phyloP scores from a whole-genome alignment of 2,113 vertebrate genomes.

The Aptenodytes forsteri region DNA sequence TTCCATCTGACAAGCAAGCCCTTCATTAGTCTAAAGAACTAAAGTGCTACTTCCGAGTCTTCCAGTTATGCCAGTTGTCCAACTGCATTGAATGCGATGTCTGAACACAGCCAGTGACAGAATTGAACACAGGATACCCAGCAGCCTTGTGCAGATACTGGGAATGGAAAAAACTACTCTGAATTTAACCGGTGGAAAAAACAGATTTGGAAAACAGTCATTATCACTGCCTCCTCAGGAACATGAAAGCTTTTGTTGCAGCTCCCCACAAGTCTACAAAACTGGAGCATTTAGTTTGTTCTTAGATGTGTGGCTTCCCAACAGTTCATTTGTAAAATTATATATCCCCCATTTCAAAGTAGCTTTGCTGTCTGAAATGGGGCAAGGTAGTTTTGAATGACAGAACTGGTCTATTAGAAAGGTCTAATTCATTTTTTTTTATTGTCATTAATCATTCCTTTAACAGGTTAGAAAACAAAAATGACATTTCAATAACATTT shows the following conservation, averaged over 20 bases:
- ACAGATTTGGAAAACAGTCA: background rate
- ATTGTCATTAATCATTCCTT: slow-evolving; percentile 73
- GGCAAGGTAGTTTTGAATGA: slow-evolving; percentile 44
- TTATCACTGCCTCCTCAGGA: background rate
- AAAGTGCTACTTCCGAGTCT: background rate
- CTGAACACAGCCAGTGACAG: background rate
- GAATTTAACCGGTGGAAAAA: background rate
- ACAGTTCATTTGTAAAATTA: background rate
- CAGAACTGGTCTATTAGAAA: slow-evolving; percentile 76
- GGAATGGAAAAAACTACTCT: background rate
- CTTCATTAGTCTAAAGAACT: background rate
- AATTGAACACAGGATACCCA: rapidly evolving
- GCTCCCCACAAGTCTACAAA: background rate
- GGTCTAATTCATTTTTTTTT: slow-evolving; percentile 78
- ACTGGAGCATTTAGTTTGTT: background rate
- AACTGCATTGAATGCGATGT: rapidly evolving
- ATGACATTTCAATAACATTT: slow-evolving; percentile 79
- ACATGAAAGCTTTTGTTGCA: background rate
- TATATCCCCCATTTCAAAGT: background rate
- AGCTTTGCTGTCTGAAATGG: background rate
- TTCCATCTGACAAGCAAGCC: background rate
- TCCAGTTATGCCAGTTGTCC: background rate
- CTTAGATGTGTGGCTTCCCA: background rate
- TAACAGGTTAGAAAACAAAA: slow-evolving; percentile 86
- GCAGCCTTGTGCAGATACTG: background rate